phyloP scores from a whole-genome alignment of 2,113 vertebrate genomes.

The Pyrgilauda ruficollis region DNA sequence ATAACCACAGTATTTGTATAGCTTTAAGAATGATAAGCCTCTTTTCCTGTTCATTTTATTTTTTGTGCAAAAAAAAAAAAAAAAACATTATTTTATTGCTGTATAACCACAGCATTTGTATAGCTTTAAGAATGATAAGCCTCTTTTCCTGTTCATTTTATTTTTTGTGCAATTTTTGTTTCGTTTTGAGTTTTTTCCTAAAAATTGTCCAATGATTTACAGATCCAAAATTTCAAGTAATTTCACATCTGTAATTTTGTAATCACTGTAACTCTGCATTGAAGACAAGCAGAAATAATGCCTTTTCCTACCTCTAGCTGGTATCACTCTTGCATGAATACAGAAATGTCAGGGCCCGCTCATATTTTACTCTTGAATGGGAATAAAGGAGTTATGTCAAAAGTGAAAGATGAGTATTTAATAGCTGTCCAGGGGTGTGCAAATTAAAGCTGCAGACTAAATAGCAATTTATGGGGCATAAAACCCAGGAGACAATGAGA shows the following conservation, averaged over 20 bases:
- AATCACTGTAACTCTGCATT: background rate
- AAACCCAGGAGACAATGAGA: background rate
- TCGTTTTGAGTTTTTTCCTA: background rate
- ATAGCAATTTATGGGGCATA: background rate
- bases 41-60: background rate
- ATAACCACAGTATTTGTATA: background rate
- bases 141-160: background rate
- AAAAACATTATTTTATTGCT: too few relatives aligned
- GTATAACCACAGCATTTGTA: background rate
- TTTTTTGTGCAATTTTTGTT: background rate
- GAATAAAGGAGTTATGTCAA: background rate
- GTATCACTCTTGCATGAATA: background rate
- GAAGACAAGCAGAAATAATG: background rate
- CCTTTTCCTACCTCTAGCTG: background rate
- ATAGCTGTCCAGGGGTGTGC: background rate
- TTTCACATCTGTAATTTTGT: background rate
- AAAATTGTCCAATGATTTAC: background rate
- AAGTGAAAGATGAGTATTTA: slow-evolving; percentile 6
- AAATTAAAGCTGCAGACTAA: background rate
- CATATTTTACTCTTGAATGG: background rate
- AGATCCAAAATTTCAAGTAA: background rate
- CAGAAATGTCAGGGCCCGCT: background rate
- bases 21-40: background rate
- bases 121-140: background rate
- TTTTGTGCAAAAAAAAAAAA: background rate